Conservation (phyloP, 2,113 vertebrate species). For the Gopherus evgoodei region DNA sequence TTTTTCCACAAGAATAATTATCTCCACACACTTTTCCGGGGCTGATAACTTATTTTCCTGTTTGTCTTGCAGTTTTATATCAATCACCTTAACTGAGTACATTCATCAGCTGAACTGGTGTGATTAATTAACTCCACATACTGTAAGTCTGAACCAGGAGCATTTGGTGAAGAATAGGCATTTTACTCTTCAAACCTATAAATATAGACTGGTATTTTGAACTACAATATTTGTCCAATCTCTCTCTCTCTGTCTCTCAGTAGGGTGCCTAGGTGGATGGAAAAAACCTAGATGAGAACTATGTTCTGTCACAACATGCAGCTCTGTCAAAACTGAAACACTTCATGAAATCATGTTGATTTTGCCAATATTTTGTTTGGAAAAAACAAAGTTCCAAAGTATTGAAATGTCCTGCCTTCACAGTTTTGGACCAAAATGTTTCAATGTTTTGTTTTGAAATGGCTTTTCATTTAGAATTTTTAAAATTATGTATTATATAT, state of each 20-base stretch:
- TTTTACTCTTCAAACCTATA: background rate
- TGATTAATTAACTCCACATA: background rate
- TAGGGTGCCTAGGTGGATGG: background rate
- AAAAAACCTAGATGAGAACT: background rate
- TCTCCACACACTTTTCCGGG: background rate
- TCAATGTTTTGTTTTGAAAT: background rate
- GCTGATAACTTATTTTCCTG: background rate
- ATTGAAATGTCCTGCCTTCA: background rate
- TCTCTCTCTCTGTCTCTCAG: background rate
- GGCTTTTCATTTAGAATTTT: fast-evolving
- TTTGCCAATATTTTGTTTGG: background rate
- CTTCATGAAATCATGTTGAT: background rate
- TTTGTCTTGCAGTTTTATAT: background rate
- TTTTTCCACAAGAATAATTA: background rate
- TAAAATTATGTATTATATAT: background rate
- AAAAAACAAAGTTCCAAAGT: background rate
- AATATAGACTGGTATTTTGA: background rate
- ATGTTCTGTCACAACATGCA: background rate
- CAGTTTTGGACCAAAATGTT: background rate
- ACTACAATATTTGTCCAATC: background rate
- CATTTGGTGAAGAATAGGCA: background rate
- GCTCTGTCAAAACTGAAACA: background rate
- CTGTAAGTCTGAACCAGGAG: background rate
- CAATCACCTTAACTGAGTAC: background rate
- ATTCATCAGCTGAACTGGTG: background rate